A percentile compares a stretch with the other conserved stretches of the same genome.
phyloP scores from a whole-genome alignment of 2,888 invertebrate species.

The Piscicola geometra region DNA sequence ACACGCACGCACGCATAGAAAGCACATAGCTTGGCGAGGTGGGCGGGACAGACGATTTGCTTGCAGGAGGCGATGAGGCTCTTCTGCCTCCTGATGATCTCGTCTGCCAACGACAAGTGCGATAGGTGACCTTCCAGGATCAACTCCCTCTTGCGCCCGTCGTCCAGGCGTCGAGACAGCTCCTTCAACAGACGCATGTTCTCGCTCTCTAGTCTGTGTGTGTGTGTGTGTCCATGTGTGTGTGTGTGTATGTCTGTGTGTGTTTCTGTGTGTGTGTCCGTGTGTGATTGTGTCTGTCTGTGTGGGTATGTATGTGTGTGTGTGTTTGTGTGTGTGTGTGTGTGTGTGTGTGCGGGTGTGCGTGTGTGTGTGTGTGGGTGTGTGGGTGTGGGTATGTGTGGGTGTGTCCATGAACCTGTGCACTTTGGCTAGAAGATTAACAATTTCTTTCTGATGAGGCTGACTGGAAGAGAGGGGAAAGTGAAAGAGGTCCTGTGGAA shows the following conservation, averaged over 20 bases:
- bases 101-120: constrained; percentile 14
- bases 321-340: too few relatives aligned
- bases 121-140: constrained; percentile 2
- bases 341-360: too few relatives aligned
- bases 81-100: constrained; percentile 24
- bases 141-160: constrained; percentile 3
- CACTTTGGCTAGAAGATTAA: constrained; percentile 80
- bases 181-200: too few relatives aligned
- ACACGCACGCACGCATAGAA: constrained; percentile 16
- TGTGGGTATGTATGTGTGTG: too few relatives aligned
- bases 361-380: too few relatives aligned
- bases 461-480: not conserved
- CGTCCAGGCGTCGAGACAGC: not conserved
- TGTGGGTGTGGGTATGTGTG: too few relatives aligned
- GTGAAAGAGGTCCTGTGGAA: constrained; percentile 23
- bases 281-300: too few relatives aligned
- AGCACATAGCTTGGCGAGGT: constrained; percentile 17
- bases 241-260: too few relatives aligned
- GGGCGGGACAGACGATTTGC: constrained; percentile 5
- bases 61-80: constrained; percentile 4
- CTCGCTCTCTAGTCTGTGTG: too few relatives aligned
- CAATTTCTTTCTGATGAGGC: constrained; percentile 72
- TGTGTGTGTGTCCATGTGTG: too few relatives aligned
- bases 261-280: too few relatives aligned
- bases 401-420: constrained; percentile 65